Evolutionary conservation across 2,797 vertebrate genomes (phyloP), one percentile per base, ranked within the genome.

Genomic region (Adrianichthys oophorus): DNA sequence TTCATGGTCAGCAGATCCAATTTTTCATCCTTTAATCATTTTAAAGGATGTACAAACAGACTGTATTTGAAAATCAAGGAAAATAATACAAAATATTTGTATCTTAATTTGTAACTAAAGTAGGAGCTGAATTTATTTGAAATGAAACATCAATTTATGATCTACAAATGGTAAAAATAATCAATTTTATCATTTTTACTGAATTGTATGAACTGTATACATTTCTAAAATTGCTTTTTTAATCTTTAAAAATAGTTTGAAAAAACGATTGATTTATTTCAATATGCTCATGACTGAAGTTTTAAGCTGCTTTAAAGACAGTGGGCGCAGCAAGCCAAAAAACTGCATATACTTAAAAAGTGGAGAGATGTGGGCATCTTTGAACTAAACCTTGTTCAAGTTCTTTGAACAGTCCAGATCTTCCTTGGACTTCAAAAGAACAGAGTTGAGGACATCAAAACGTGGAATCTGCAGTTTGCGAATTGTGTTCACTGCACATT

Each of bases 371-470:
- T 17, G 41, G 50, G 17, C 5, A 24, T 54, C 64, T 76, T 70
- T 82, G 61, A 83, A 78, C 55, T 15, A 41, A 52, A 52, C 54
- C 56, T 70, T 2, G 41, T 77, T 82, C 59, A 74, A 62, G 82
- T 62, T 72, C 65, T 66, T 55, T 40, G 52, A 65, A 65, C 75
- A 76, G 70, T 52, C 65, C 19, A 44, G 42, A 32, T 23, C 18
- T 54, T 65, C 50, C 45, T 55, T 59, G 47, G 70, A 61, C 51
- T 62, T 59, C 17, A 62, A 41, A 63, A 59, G 59, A 54, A 21
- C 42, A 62, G 72, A 65, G 54, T 52, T 21, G 43, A 70, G 46
- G 56, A 69, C 72, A 68, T 80, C 52, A 73, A 65, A 78, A 76
- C 53, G 53, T 19, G 46, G 52, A 49, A 54, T 61, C 48, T 62